Evolutionary conservation across 2,113 vertebrate genomes (phyloP), one percentile per base, ranked within the genome.

Genomic region (Bubo scandiacus): DNA sequence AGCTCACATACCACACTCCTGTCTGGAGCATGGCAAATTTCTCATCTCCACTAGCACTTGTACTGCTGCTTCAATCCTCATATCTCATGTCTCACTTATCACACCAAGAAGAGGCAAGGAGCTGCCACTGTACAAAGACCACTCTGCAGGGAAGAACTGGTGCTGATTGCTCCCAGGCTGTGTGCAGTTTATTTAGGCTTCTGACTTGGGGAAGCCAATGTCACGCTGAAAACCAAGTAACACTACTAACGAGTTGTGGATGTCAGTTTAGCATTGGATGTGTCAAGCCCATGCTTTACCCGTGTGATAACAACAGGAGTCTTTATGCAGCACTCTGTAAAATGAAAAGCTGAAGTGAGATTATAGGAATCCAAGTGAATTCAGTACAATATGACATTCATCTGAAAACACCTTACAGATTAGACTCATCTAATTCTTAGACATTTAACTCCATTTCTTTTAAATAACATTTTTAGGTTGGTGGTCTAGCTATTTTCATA

Each of bases 221-320:
- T 97, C 97, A 98, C 94, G 92, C 74, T 68, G 96, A 94, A 94
- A 97, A 97, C 91, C 59, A 91, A 97, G 88, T 67, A 94, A 90
- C 74, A 81, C 54, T 71, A 90, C 97, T 97, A 97, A 98, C 78
- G 91, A 97, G 96, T 98, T 97, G 94, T 86, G 89, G 92, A 94
- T 97, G 97, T 98, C 97, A 97, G 93, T 94, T 97, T 92, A 96
- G 67, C 91, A 94, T 13, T 32, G 70, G 54, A 94, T 71, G 74
- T 96, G 97, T 97, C 97, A 97, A 96, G 71, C 79, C 83, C 84
- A 68, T 82, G 91, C 83, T 96, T 93, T 95, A 93, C 88, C 23
- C 16, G 72, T 79, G 43, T 10, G 93, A 91, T 81, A 95, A 96
- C 86, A 97, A 96, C 74, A 95, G 59, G 49, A 92, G 68, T 49